Evolutionary conservation across 2,888 invertebrate genomes (phyloP).

Genomic region (Ditylenchus weischeri): DNA sequence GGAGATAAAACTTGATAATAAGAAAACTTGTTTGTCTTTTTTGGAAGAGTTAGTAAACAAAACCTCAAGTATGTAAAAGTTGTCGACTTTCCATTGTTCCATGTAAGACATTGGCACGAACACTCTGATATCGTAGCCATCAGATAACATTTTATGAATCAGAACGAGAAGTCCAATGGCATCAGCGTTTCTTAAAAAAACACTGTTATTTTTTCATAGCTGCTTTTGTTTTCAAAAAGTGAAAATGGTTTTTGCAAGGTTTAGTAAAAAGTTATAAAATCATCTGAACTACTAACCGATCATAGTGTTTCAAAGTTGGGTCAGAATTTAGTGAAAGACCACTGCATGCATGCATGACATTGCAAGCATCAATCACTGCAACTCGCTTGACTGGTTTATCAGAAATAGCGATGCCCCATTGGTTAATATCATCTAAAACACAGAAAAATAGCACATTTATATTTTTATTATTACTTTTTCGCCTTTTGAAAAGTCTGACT

Average conservation of each 20-base stretch:
- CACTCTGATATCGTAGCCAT: slow-evolving; percentile 26
- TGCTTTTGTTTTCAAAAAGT: neutral
- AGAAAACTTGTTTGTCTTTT: too few species aligned
- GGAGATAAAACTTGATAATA: too few species aligned
- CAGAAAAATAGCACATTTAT: too few species aligned
- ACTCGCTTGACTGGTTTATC: slow-evolving; percentile 19
- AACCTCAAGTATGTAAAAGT: slow-evolving; percentile 28
- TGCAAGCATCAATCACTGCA: slow-evolving; percentile 26
- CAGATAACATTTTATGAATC: slow-evolving; percentile 16
- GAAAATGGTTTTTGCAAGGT: too few species aligned
- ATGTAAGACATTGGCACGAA: slow-evolving; percentile 28
- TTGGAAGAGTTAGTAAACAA: too few species aligned
- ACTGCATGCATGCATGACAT: slow-evolving; percentile 20
- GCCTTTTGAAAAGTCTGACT: too few species aligned
- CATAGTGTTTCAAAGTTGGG: neutral
- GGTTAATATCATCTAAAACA: too few species aligned
- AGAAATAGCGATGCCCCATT: neutral
- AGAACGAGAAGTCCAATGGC: slow-evolving; percentile 24
- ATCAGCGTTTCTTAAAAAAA: slow-evolving; percentile 10
- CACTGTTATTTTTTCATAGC: neutral
- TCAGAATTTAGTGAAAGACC: slow-evolving; percentile 2
- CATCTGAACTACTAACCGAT: slow-evolving; percentile 1
- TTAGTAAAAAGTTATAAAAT: neutral
- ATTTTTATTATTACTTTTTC: too few species aligned
- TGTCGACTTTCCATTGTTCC: slow-evolving; percentile 18